Conservation (phyloP, 2,113 vertebrate species). For the Lagopus leucura region DNA sequence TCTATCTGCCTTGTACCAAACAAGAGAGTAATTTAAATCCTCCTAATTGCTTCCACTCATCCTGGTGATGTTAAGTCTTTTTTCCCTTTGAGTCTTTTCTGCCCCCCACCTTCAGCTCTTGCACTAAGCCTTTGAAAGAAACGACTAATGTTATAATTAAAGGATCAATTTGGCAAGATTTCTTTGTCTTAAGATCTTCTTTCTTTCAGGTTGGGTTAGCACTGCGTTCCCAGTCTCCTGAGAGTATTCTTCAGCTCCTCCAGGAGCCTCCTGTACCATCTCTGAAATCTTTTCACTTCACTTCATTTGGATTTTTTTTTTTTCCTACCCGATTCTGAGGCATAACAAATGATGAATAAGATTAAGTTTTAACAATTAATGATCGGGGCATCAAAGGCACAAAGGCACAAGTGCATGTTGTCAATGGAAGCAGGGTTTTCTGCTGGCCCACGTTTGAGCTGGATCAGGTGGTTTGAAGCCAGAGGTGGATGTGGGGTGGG, state of each 20-base stretch:
- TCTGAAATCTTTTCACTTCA: slow-evolving; percentile 40
- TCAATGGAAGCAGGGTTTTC: background rate
- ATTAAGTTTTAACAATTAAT: slow-evolving; percentile 56
- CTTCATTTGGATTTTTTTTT: slow-evolving; percentile 47
- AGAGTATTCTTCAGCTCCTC: slow-evolving; percentile 62
- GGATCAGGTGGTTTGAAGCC: background rate
- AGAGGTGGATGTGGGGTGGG: background rate
- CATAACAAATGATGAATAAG: slow-evolving; percentile 58
- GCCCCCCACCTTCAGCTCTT: slow-evolving; percentile 45
- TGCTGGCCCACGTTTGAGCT: fast-evolving
- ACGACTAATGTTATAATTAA: slow-evolving; percentile 77
- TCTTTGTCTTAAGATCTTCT: slow-evolving; percentile 73
- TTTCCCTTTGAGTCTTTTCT: slow-evolving; percentile 59
- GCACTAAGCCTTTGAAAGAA: slow-evolving; percentile 65
- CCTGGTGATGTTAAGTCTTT: slow-evolving; percentile 59
- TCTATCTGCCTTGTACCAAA: slow-evolving; percentile 42
- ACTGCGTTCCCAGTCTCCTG: slow-evolving; percentile 32
- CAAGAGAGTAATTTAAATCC: slow-evolving; percentile 60
- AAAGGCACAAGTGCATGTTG: background rate
- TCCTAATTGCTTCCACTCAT: slow-evolving; percentile 57
- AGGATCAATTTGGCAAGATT: slow-evolving; percentile 69
- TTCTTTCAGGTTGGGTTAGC: slow-evolving; percentile 65
- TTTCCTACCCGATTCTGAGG: slow-evolving; percentile 40
- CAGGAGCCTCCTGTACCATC: slow-evolving; percentile 61
- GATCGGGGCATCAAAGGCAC: slow-evolving; percentile 16